Base-by-base conservation (phyloP, 2,888 invertebrate genomes). In the Cryptus armator region DNA sequence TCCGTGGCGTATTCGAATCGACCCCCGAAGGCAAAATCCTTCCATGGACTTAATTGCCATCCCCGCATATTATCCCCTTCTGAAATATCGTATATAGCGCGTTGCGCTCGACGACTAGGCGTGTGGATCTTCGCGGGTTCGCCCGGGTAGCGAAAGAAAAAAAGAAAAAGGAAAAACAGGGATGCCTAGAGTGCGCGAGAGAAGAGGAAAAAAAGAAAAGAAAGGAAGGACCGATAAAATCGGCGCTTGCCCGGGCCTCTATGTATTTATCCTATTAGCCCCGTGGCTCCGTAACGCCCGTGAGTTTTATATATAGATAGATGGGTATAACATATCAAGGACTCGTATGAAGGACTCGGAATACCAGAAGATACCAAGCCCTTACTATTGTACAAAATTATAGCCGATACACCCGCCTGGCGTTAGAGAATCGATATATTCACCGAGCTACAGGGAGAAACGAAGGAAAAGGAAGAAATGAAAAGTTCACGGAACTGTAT, bases 191-290 rank as follows among this genome's bases (percentile, higher is more conserved):
- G 70, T 7, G 64, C 66, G 44, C 78, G 74, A 74, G 78, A 72
- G 32, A 64, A 53, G 24, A 16, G 70, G n/a, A 74, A 70, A 64
- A 70, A 64, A 70, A 43, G 29, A 68, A 72, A 56, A 62, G 66
- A 24, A n/a, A 76, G 75, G 86, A 87, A 86, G 88, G 82, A 85
- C 83, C 88, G 86, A 89, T 87, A 82, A 89, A 87, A 88, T 87
- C 83, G 80, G 76, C 81, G 76, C 72, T 72, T 51, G 77, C 51
- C 44, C 67, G 37, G 32, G 67, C 72, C 68, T 84, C 82, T 53
- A 84, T 75, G 66, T 85, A 84, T 79, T 83, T 88, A 87, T 87
- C 80, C 85, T 83, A 87, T 89, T 87, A 86, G 71, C 76, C 81
- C 84, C 29, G 77, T 81, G 84, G 77, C 82, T 77, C 75, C 74